These are phyloP conservation scores for Caenorhabditis sp. DNA, from an alignment of 2,888 invertebrate species.

Conservation along the genomic window DNA sequence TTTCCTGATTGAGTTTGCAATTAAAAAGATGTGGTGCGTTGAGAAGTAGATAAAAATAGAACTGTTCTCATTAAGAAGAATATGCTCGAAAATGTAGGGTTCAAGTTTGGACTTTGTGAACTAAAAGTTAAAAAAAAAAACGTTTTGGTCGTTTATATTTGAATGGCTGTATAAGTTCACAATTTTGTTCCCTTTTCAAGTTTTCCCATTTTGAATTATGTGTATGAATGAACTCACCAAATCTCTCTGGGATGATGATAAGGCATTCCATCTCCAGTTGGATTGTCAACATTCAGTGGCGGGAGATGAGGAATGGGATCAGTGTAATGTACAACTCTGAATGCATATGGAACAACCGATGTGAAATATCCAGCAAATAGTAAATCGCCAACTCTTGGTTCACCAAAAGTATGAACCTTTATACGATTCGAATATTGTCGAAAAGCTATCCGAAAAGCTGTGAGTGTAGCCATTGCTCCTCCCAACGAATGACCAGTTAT, in stretches of 20 bases:
- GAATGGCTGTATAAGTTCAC: no score
- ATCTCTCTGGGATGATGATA: conserved; percentile 53
- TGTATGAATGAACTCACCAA: conserved; percentile 44
- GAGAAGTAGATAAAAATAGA: not conserved
- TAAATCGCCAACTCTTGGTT: conserved; percentile 49
- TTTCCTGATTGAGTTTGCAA: not conserved
- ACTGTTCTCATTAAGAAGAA: no score
- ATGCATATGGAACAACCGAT: conserved; percentile 43
- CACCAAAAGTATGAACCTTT: conserved; percentile 48
- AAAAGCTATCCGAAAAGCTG: conserved; percentile 42
- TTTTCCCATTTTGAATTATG: no score
- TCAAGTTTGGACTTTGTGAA: no score
- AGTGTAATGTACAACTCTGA: conserved; percentile 46
- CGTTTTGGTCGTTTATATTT: no score
- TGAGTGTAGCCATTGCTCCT: conserved; percentile 50
- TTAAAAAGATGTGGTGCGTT: not conserved
- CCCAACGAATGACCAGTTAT: conserved; percentile 53
- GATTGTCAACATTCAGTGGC: conserved; percentile 40
- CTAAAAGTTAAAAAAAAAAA: no score
- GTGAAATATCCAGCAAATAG: conserved; percentile 39
- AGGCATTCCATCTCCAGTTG: conserved; percentile 35
- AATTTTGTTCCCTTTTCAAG: no score
- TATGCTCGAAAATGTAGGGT: no score
- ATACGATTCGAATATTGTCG: conserved; percentile 33
- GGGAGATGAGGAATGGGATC: conserved; percentile 54